phyloP scores from a whole-genome alignment of 2,113 vertebrate species.

The Pterocles burchelli region DNA sequence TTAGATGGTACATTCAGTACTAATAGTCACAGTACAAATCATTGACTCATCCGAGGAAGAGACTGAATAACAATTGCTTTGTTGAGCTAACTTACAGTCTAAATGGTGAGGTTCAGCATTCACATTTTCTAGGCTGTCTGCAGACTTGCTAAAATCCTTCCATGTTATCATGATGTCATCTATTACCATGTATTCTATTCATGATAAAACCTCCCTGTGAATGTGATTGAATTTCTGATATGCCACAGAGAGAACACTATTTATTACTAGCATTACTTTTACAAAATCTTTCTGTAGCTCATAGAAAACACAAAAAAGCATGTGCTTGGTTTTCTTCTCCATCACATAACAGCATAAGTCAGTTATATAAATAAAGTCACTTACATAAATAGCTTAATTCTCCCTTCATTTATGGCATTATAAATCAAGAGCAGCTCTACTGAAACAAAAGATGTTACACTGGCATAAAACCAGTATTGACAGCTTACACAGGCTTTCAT shows the following conservation, averaged over 20 bases:
- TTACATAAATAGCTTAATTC: constrained; percentile 70
- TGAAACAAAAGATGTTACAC: constrained; percentile 31
- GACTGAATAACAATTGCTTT: constrained; percentile 59
- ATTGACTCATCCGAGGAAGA: constrained; percentile 59
- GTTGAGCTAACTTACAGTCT: constrained; percentile 41
- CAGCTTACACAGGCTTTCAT: neutral
- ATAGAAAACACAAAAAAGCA: neutral
- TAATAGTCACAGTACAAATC: constrained; percentile 55
- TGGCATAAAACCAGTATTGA: neutral
- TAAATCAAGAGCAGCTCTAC: constrained; percentile 46
- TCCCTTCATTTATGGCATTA: constrained; percentile 50
- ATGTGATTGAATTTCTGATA: neutral
- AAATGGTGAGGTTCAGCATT: constrained; percentile 26
- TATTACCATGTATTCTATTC: neutral
- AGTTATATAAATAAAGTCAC: constrained; percentile 66
- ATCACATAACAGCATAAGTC: constrained; percentile 41
- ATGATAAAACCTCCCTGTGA: neutral
- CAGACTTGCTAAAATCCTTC: constrained; percentile 32
- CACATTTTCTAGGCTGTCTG: constrained; percentile 21
- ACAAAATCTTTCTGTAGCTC: neutral
- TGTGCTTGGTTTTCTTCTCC: constrained; percentile 8
- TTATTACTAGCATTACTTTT: neutral
- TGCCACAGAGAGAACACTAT: neutral
- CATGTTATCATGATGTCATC: neutral
- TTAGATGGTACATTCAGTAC: constrained; percentile 52